Base-by-base conservation (phyloP, 2,888 invertebrate species). In the Campoplex capitator region DNA sequence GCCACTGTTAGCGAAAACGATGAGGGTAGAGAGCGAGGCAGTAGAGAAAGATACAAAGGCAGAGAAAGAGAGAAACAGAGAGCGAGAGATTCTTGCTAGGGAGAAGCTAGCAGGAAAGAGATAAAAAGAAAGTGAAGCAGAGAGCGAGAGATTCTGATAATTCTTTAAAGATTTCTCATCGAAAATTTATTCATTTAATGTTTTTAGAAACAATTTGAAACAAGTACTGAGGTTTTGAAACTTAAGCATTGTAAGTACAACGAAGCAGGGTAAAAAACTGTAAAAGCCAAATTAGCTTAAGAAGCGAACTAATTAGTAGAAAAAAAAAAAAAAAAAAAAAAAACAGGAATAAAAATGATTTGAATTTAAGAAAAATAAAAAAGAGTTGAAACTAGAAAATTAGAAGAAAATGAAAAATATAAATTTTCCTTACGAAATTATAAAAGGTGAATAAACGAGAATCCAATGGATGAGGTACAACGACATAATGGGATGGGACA, bases 1-100 rank as follows among this genome's bases (percentile, higher is more conserved):
- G 83, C 81, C 75, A 83, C 79, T 45, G 75, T 62, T 73, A 23
- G 58, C 48, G 48, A 56, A 16, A 62, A 71, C 56, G 81, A 73
- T 65, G 80, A 75, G 70, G 67, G 56, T 54, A 73, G 51, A 48
- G 51, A 11, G 65, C 38, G 35, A 79, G 71, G 73, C 13, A 71
- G 54, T 35, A 13, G 28, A 73, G 51, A 38, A 51, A n/a, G 28
- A 62, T 16, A 13, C 28, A 32, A 13, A 13, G 28, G 3, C 38
- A 38, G 6, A 51, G 18, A 18, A 4, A 51, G 51, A 4, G 18
- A 51, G 51, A 51, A 6, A 51, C 4, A 51, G 18, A 51, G 51
- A 16, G 18, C 16, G 16, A 18, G 16, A 51, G 0, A 51, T 4
- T 38, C 38, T 38, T 38, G 38, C 38, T 38, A 51, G 51, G 4